Percentiles rank a stretch among this genome's conserved stretches.
Conservation (phyloP, 2,797 vertebrate species). For the Aeoliscus strigatus region DNA sequence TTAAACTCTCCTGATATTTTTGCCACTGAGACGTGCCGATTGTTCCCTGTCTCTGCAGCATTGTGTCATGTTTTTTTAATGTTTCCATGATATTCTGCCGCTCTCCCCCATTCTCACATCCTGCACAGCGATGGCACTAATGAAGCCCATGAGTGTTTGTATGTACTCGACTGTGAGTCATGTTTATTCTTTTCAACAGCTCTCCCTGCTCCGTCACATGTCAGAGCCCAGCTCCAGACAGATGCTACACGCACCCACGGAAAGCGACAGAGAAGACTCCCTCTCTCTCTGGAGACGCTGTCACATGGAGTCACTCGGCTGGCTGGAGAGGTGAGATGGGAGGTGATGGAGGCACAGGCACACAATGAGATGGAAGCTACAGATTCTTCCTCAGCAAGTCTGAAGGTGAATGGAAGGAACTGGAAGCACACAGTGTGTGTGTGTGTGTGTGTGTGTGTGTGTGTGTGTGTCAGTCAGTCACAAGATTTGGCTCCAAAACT, state of each 20-base stretch:
- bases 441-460: too few species aligned
- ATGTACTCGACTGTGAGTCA: constrained; percentile 12
- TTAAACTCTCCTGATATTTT: too few species aligned
- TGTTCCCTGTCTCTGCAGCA: neutral
- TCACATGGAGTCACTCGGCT: constrained; percentile 31
- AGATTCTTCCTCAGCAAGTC: too few species aligned
- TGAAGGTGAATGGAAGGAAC: too few species aligned
- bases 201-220: constrained; percentile 23
- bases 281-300: constrained; percentile 31
- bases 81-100: too few species aligned
- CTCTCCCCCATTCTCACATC: constrained; percentile 10
- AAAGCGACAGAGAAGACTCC: constrained; percentile 28
- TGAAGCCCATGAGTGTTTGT: constrained; percentile 15
- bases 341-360: constrained; percentile 28
- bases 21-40: too few species aligned
- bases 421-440: too few species aligned
- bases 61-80: neutral
- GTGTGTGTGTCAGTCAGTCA: too few species aligned
- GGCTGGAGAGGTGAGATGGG: constrained; percentile 25
- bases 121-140: neutral
- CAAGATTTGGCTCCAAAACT: too few species aligned
- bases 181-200: constrained; percentile 16
- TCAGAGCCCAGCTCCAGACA: constrained; percentile 19
- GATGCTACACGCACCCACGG: constrained; percentile 14
- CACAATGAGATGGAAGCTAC: constrained; percentile 22